Evolutionary conservation across 2,797 vertebrate species (phyloP).

Genomic region (Smutsia gigantea): DNA sequence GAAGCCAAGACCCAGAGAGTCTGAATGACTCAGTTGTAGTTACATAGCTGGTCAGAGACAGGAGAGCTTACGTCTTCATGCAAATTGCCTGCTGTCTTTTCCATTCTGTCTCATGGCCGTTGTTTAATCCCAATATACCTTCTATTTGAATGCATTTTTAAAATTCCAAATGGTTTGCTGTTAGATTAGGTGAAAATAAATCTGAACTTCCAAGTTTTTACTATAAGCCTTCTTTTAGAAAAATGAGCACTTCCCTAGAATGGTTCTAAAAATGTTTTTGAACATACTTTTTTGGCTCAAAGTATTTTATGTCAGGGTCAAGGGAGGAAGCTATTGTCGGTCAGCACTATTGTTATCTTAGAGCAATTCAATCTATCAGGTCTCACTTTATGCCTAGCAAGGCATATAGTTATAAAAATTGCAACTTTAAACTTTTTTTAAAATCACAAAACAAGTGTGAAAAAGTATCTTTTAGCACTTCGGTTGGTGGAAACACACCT

Average conservation of each 20-base stretch:
- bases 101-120: not conserved
- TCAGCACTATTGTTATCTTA: not conserved
- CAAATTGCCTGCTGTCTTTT: not conserved
- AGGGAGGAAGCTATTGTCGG: not conserved
- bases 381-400: not conserved
- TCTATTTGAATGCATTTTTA: not conserved
- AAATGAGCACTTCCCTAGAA: not conserved
- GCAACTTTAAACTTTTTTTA: not conserved
- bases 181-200: not conserved
- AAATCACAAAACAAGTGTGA: not conserved
- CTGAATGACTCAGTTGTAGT: not conserved
- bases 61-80: not conserved
- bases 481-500: not conserved
- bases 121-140: not conserved
- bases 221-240: not conserved
- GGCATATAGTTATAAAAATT: not conserved
- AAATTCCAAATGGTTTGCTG: not conserved
- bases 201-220: not conserved
- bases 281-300: not conserved
- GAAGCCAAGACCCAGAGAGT: not conserved
- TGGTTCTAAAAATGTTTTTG: not conserved
- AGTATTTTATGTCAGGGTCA: not conserved
- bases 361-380: not conserved
- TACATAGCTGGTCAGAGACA: not conserved
- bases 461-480: constrained; percentile 26